These are phyloP conservation scores for Gobio gobio DNA, from an alignment of 2,113 vertebrate species.

Conservation along the genomic window DNA sequence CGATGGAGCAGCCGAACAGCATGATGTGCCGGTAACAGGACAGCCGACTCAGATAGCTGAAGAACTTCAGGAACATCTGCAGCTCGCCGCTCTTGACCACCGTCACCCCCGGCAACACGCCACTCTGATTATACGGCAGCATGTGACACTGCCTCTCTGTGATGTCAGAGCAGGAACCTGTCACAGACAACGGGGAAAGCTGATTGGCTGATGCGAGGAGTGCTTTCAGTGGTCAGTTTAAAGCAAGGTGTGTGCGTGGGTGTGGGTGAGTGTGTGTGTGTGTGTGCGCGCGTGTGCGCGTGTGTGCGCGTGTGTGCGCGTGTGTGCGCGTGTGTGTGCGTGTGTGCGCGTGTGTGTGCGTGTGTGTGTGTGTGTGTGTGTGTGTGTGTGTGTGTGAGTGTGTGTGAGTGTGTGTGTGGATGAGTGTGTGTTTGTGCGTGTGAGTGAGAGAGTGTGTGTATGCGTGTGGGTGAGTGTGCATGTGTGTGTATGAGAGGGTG, in stretches of 20 bases:
- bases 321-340: neutral
- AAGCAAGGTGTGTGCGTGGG: too few species aligned
- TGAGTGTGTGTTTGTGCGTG: too few species aligned
- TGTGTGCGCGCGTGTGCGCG: neutral
- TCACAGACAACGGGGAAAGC: slow-evolving; percentile 10
- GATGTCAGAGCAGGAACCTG: slow-evolving; percentile 53
- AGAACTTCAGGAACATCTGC: slow-evolving; percentile 96
- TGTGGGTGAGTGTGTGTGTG: neutral
- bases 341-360: neutral
- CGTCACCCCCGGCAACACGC: slow-evolving; percentile 38
- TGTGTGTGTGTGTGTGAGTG: neutral
- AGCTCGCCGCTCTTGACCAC: slow-evolving; percentile 85
- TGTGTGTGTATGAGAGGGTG: neutral
- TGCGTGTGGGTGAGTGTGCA: neutral
- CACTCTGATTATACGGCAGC: slow-evolving; percentile 54
- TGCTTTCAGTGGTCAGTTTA: neutral
- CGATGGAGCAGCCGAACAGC: slow-evolving; percentile 94
- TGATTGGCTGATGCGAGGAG: neutral
- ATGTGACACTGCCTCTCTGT: slow-evolving; percentile 36
- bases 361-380: neutral
- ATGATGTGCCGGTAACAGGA: slow-evolving; percentile 95
- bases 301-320: neutral
- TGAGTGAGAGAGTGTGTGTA: too few species aligned
- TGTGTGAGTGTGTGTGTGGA: neutral
- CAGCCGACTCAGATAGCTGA: slow-evolving; percentile 90